Evolutionary conservation across 1,140 invertebrate genomes (phyloP), one percentile per base, ranked within the genome.

Genomic region (Alviniconcha marisindica): DNA sequence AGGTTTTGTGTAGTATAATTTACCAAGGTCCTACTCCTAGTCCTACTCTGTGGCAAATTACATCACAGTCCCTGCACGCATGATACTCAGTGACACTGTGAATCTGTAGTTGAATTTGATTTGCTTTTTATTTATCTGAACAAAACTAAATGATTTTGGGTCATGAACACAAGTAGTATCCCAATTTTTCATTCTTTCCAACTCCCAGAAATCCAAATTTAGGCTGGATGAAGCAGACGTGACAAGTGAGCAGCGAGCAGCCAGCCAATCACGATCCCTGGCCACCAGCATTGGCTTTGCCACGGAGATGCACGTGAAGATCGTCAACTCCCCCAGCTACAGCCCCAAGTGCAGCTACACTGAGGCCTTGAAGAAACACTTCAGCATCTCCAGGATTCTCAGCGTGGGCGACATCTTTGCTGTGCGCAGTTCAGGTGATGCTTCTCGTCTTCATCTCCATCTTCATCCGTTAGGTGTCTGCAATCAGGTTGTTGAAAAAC

Each of bases 251-350:
- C 36, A 60, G 77, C 51, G 18, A 78, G 44, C 38, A 33, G 66
- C 69, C 42, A 87, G 77, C 56, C 86, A 60, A 48, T 85, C 69
- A 85, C 85, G 78, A 12, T 90, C 88, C 33, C 83, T 85, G 83
- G 83, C 77, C 40, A 79, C 80, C 44, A 77, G 42, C n/a, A 79
- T 90, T 24, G 87, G 86, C 5, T 63, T 77, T 44, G 89, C 90
- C 31, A 85, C 44, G 24, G 88, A 90, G 77, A 82, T 90, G 15
- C 83, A 89, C n/a, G 87, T 91, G 36, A 85, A 85, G 24, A 87
- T 90, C 51, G 86, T 91, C 36, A 88, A 84, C 44, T 90, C 89
- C 4, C 89, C 89, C 42, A 84, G 87, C 76, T 90, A 91, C 82
- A 86, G 86, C 81, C 86, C 87, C 2, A 82, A 80, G 28, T 84